Conservation (phyloP, 1,140 invertebrate genomes). For the Andrena cerasifolii region DNA sequence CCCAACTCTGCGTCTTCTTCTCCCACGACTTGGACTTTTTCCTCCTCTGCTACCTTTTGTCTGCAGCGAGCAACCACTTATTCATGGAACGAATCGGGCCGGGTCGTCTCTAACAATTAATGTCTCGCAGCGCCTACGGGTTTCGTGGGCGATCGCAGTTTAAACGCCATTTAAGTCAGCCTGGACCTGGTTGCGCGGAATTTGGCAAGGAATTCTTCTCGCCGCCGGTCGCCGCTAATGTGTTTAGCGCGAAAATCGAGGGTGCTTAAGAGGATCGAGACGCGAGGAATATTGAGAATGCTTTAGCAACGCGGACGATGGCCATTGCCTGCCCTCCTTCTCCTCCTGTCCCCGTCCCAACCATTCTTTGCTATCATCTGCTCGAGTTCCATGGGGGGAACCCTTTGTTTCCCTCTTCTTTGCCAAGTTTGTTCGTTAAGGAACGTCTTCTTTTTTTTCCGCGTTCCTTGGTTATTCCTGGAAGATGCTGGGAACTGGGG, state of each 20-base stretch:
- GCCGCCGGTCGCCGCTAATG: background rate
- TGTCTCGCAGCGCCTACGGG: background rate
- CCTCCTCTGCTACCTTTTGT: background rate
- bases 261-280: conserved; percentile 16
- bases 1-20: conserved; percentile 17
- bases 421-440: background rate
- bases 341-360: too few relatives aligned
- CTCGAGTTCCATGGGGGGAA: background rate
- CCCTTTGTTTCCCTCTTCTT: background rate
- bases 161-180: background rate
- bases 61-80: conserved; percentile 17
- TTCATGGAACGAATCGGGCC: conserved; percentile 3
- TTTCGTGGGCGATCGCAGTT: background rate
- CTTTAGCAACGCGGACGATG: background rate
- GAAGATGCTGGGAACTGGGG: background rate
- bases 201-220: conserved; percentile 9
- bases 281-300: conserved; percentile 1
- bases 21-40: background rate
- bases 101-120: conserved; percentile 21
- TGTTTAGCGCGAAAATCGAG: background rate
- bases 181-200: background rate
- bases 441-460: background rate
- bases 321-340: too few relatives aligned
- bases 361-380: background rate
- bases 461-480: background rate